Percentiles rank a stretch among this genome's conserved stretches.
Conservation (phyloP, 2,113 vertebrate genomes). For the Alaudala cheleensis region DNA sequence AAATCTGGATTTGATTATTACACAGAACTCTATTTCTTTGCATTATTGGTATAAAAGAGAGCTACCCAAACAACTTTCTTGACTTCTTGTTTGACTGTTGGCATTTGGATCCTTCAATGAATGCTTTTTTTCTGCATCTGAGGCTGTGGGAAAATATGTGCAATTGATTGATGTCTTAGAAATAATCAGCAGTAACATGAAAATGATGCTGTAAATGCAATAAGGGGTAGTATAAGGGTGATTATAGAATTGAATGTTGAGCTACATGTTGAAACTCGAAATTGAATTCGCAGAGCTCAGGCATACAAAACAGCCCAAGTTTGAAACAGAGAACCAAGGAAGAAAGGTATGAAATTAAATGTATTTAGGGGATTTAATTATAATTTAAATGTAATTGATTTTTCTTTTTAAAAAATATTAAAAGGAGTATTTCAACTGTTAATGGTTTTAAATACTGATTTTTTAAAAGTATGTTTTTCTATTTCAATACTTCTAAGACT, state of each 20-base stretch:
- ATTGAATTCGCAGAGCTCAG: slow-evolving; percentile 2
- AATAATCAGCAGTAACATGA: neutral
- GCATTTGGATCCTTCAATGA: neutral
- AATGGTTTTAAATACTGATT: neutral
- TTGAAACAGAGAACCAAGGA: slow-evolving; percentile 19
- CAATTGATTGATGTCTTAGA: neutral
- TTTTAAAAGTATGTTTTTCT: neutral
- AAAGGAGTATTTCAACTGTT: neutral
- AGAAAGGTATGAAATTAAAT: slow-evolving; percentile 32
- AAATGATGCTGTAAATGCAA: neutral
- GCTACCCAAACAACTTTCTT: neutral
- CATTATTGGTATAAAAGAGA: neutral
- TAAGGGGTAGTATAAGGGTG: neutral
- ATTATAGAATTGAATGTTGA: neutral
- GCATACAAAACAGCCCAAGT: neutral
- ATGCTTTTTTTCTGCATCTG: neutral
- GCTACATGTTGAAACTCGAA: slow-evolving; percentile 9
- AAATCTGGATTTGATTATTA: neutral
- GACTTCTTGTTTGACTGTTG: neutral
- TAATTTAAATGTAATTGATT: neutral
- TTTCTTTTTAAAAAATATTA: neutral
- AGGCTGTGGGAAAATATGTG: neutral
- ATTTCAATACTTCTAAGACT: neutral
- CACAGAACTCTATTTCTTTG: neutral
- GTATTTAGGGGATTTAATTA: neutral